Evolutionary conservation across 2,888 invertebrate genomes (phyloP).

Genomic region (Morpho helenor): DNA sequence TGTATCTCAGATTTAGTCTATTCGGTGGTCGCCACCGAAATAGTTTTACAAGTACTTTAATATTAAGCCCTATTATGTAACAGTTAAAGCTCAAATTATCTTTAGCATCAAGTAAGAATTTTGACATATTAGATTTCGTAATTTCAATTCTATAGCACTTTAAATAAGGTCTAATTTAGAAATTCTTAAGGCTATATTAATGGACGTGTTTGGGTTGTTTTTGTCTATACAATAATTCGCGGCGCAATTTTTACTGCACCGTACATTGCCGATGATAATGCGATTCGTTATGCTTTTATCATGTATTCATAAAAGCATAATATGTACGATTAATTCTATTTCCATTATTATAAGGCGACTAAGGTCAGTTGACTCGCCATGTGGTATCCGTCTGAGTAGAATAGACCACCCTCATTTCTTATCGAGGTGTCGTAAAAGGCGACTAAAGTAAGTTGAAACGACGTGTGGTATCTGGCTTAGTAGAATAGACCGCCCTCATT

Average conservation of each 20-base stretch:
- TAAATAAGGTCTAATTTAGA: background rate
- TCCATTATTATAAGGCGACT: too few relatives aligned
- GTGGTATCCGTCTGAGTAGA: too few relatives aligned
- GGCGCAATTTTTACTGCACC: conserved; percentile 44
- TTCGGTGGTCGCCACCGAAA: conserved; percentile 56
- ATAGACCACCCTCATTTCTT: too few relatives aligned
- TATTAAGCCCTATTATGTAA: conserved; percentile 7
- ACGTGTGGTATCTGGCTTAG: too few relatives aligned
- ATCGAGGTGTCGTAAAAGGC: too few relatives aligned
- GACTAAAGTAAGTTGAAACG: too few relatives aligned
- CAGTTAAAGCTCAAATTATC: background rate
- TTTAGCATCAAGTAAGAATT: background rate
- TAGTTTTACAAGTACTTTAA: conserved; percentile 14
- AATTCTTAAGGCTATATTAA: background rate
- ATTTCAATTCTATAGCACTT: too few relatives aligned
- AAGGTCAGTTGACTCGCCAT: too few relatives aligned
- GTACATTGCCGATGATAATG: conserved; percentile 44
- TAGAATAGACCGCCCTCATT: too few relatives aligned
- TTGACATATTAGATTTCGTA: too few relatives aligned
- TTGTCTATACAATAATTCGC: conserved; percentile 45
- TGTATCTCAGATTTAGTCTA: conserved; percentile 24
- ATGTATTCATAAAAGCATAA: conserved; percentile 16
- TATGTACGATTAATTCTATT: too few relatives aligned
- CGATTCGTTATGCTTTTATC: conserved; percentile 53
- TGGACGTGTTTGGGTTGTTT: conserved; percentile 29